These are phyloP conservation scores for Sebastes paucispinis DNA, from an alignment of 2,797 vertebrate species.

Conservation along the genomic window DNA sequence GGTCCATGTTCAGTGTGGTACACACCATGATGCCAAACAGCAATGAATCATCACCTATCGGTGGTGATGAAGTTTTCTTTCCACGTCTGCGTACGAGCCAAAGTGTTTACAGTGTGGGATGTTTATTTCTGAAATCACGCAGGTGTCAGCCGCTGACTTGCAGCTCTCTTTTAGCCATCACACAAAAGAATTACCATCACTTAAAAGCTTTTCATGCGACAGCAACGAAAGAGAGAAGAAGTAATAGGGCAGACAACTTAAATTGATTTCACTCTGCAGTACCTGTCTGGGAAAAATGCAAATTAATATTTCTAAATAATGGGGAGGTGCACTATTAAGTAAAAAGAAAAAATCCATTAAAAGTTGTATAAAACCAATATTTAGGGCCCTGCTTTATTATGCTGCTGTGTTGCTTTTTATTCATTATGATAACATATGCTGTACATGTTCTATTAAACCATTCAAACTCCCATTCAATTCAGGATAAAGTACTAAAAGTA, in stretches of 20 bases:
- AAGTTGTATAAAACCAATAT: not conserved
- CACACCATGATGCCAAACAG: accelerated
- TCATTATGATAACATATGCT: not conserved
- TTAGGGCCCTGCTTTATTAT: not conserved
- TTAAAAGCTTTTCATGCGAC: not conserved
- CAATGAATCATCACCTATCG: not conserved
- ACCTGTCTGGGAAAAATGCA: not conserved
- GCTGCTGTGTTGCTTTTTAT: not conserved
- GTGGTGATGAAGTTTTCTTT: not conserved
- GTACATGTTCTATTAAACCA: not conserved
- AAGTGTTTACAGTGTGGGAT: conserved; percentile 14
- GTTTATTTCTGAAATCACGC: conserved; percentile 6
- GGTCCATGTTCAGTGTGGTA: too few relatives aligned
- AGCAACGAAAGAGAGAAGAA: not conserved
- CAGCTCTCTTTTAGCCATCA: not conserved
- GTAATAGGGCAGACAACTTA: not conserved
- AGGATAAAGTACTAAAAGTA: not conserved
- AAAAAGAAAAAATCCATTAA: not conserved
- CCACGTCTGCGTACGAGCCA: not conserved
- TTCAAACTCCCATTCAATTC: not conserved
- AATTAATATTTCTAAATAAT: not conserved
- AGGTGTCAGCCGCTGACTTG: conserved; percentile 21
- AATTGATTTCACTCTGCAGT: not conserved
- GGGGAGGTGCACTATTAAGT: not conserved
- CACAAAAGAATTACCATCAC: not conserved